Evolutionary conservation across 2,797 vertebrate species (phyloP).

Genomic region (Gallinago solitaria): DNA sequence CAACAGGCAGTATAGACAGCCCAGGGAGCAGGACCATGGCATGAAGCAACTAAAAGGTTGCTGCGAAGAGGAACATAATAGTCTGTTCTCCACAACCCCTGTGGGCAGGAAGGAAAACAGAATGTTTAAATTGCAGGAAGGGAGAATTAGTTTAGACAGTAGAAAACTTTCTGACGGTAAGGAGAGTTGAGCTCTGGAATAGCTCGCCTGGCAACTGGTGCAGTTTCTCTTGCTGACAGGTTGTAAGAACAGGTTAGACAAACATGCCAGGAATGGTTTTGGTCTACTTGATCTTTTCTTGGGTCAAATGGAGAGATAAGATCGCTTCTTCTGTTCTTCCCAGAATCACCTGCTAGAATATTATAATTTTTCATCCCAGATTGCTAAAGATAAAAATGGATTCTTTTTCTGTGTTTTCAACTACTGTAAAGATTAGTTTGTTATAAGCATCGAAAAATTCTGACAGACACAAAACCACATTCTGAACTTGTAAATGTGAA

Average conservation of each 20-base stretch:
- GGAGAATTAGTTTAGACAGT: slow-evolving; percentile 31
- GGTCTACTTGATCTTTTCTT: slow-evolving; percentile 44
- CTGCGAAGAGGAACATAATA: neutral
- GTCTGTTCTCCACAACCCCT: neutral
- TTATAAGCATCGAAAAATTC: neutral
- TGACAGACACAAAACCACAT: neutral
- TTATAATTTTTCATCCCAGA: neutral
- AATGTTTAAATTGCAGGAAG: slow-evolving; percentile 29
- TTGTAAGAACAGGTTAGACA: slow-evolving; percentile 55
- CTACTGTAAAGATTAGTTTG: neutral
- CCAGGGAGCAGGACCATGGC: accelerated
- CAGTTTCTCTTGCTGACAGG: slow-evolving; percentile 50
- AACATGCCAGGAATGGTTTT: slow-evolving; percentile 52
- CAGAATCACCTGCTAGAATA: slow-evolving; percentile 25
- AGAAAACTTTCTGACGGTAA: neutral
- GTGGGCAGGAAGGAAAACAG: slow-evolving; percentile 23
- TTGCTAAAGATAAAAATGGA: neutral
- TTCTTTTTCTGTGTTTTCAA: neutral
- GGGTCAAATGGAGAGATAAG: slow-evolving; percentile 39
- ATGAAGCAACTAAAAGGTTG: neutral
- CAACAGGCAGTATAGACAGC: accelerated
- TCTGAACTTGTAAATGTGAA: slow-evolving; percentile 13
- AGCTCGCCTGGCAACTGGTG: neutral
- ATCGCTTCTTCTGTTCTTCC: slow-evolving; percentile 12
- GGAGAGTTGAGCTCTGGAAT: slow-evolving; percentile 14